Percentiles rank a stretch among this genome's conserved stretches.
These are phyloP conservation scores for Rhabdornis inornatus DNA, from an alignment of 2,113 vertebrate genomes.

Conservation along the genomic window DNA sequence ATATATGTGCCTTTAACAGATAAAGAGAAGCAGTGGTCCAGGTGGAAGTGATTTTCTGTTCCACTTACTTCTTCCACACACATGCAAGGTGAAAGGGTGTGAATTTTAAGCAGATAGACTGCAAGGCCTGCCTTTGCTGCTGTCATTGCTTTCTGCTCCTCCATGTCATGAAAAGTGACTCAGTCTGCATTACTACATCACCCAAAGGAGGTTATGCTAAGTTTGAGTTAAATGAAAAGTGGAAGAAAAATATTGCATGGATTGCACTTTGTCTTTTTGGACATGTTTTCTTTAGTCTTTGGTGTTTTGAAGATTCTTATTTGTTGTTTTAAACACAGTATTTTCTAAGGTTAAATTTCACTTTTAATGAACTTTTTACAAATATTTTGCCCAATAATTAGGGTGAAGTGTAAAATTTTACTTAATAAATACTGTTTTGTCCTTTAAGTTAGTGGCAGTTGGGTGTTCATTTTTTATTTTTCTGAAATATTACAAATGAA, in stretches of 20 bases:
- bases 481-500: background rate
- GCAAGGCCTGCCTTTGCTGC: conserved; percentile 80
- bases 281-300: conserved; percentile 26
- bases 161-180: conserved; percentile 78
- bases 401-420: conserved; percentile 15
- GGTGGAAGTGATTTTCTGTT: conserved; percentile 99
- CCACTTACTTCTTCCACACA: conserved; percentile 85
- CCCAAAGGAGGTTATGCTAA: conserved; percentile 46
- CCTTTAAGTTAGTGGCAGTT: background rate
- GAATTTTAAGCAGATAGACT: conserved; percentile 85
- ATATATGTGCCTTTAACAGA: conserved; percentile 99
- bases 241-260: conserved; percentile 68
- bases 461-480: background rate
- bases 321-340: background rate
- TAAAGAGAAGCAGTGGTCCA: conserved; percentile 99
- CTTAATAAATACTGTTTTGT: conserved; percentile 11
- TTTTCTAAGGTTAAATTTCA: background rate
- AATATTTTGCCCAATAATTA: background rate
- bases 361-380: background rate
- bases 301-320: background rate
- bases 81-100: conserved; percentile 95
- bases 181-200: conserved; percentile 64
- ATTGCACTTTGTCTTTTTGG: conserved; percentile 66
- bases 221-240: conserved; percentile 66
- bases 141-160: conserved; percentile 81